Conservation (phyloP, 2,113 vertebrate genomes). For the Leucosticte australis region DNA sequence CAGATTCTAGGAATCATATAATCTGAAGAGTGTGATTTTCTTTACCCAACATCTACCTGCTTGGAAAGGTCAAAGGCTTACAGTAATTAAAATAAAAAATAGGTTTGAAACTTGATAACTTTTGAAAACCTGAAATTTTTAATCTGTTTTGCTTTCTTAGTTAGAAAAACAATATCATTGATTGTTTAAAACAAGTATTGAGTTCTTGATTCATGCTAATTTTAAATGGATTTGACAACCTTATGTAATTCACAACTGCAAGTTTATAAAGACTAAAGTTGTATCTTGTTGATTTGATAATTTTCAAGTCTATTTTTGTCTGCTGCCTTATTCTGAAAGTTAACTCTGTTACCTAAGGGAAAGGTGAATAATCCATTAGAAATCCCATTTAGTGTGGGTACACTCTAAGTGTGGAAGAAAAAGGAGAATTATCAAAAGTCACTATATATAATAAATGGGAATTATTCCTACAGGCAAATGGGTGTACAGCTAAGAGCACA, state of each 20-base stretch:
- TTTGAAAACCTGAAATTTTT: not conserved
- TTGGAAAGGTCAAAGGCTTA: not conserved
- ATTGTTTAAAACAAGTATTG: not conserved
- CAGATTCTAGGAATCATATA: not conserved
- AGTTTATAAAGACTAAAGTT: not conserved
- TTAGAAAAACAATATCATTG: not conserved
- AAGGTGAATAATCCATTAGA: constrained; percentile 38
- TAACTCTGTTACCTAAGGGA: constrained; percentile 30
- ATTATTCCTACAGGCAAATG: constrained; percentile 47
- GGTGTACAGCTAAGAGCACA: not conserved
- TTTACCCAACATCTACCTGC: not conserved
- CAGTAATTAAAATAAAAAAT: not conserved
- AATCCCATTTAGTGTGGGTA: constrained; percentile 7
- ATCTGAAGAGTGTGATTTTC: not conserved
- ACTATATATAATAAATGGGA: constrained; percentile 54
- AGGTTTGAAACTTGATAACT: not conserved
- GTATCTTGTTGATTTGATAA: not conserved
- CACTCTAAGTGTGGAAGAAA: not conserved
- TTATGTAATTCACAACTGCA: not conserved
- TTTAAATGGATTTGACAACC: not conserved
- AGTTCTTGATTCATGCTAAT: not conserved
- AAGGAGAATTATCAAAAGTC: constrained; percentile 39
- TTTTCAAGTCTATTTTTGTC: not conserved
- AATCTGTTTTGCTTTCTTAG: not conserved
- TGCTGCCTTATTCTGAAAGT: not conserved